phyloP scores from a whole-genome alignment of 2,113 vertebrate genomes.

The Megaleporinus macrocephalus region DNA sequence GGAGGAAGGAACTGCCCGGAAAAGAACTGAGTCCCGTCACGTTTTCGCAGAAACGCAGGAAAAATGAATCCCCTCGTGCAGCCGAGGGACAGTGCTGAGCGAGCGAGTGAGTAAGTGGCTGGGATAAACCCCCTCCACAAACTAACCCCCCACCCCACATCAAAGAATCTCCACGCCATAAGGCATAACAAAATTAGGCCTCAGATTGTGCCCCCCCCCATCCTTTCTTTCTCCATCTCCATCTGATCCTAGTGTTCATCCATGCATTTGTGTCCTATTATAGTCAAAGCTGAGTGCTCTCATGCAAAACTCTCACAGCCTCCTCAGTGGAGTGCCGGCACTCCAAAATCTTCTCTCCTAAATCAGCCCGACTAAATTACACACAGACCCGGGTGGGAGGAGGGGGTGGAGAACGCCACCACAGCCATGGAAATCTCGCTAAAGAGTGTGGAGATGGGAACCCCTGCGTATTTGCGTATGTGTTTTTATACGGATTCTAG shows the following conservation, averaged over 20 bases:
- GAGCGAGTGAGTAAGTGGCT: neutral
- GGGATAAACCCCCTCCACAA: neutral
- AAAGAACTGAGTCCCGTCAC: constrained; percentile 32
- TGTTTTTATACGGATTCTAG: neutral
- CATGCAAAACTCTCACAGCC: constrained; percentile 5
- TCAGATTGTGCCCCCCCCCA: neutral
- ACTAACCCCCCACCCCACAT: neutral
- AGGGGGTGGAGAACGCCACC: neutral
- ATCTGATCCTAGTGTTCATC: constrained; percentile 38
- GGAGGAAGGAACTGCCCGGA: neutral
- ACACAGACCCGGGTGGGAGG: constrained; percentile 1
- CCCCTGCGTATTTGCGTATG: neutral
- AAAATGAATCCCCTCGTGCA: neutral
- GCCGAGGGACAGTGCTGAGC: neutral
- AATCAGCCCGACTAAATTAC: constrained; percentile 44
- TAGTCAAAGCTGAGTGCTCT: constrained; percentile 44
- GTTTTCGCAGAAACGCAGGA: neutral
- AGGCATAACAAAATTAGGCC: neutral
- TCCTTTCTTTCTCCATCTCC: neutral
- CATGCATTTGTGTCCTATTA: constrained; percentile 43
- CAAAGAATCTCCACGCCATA: neutral
- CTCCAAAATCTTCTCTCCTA: constrained; percentile 35
- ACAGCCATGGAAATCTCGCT: neutral
- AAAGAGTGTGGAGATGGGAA: neutral
- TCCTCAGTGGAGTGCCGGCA: constrained; percentile 29